Percentiles rank a stretch among this genome's conserved stretches.
Conservation (phyloP, 2,888 invertebrate species). For the Tricholauxania praeusta region DNA sequence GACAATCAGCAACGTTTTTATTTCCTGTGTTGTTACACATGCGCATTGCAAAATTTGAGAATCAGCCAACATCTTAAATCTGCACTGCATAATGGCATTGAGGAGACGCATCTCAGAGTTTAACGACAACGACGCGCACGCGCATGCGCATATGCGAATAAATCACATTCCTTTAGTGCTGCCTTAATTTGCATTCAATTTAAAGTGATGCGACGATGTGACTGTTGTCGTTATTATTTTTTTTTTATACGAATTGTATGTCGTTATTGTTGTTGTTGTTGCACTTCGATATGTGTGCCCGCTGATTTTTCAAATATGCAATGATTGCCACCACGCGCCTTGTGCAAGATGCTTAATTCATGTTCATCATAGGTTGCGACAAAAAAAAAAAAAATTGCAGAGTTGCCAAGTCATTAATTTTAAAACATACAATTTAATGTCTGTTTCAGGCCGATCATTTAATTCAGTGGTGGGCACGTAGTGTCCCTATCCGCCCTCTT, state of each 20-base stretch:
- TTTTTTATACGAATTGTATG: constrained; percentile 27
- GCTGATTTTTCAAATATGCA: too few relatives aligned
- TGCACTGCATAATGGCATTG: neutral
- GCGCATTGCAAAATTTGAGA: neutral
- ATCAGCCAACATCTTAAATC: neutral
- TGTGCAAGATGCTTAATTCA: neutral
- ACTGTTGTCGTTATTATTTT: constrained; percentile 3
- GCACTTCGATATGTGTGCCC: neutral
- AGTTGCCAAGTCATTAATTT: too few relatives aligned
- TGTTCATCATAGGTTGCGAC: neutral
- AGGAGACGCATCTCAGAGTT: neutral
- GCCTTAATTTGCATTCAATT: constrained; percentile 66
- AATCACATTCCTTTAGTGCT: constrained; percentile 47
- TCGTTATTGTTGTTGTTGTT: constrained; percentile 6
- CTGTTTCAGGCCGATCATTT: too few relatives aligned
- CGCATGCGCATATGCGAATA: neutral
- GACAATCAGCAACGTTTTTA: constrained; percentile 3
- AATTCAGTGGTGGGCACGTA: too few relatives aligned
- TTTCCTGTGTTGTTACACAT: neutral
- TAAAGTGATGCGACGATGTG: constrained; percentile 52
- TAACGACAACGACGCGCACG: neutral
- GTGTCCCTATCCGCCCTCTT: too few relatives aligned
- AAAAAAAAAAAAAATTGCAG: too few relatives aligned
- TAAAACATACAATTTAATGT: too few relatives aligned
- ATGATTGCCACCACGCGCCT: constrained; percentile 17